Conservation (phyloP, 2,797 vertebrate species). For the Clarias pachynema region DNA sequence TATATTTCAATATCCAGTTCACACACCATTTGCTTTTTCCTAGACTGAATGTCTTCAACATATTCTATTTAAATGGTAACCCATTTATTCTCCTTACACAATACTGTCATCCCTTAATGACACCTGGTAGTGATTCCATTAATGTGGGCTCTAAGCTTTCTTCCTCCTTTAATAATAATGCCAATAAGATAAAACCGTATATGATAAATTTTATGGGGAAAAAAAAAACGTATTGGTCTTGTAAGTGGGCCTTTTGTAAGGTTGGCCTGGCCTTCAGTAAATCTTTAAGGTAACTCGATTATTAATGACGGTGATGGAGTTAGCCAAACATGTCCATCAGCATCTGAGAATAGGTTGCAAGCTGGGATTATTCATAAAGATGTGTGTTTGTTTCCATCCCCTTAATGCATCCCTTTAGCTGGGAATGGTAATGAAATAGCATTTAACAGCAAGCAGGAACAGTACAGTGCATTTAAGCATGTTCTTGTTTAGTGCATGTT, state of each 20-base stretch:
- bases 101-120: not conserved
- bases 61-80: not conserved
- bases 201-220: not conserved
- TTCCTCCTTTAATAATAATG: not conserved
- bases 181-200: not conserved
- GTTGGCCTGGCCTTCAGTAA: not conserved
- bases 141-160: not conserved
- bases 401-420: not conserved
- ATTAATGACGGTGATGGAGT: not conserved
- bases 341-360: not conserved
- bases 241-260: not conserved
- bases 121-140: slow-evolving; percentile 1
- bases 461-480: no score
- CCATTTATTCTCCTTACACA: not conserved
- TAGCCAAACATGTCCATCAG: not conserved
- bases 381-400: not conserved
- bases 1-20: not conserved
- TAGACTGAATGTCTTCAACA: not conserved
- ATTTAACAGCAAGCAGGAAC: not conserved
- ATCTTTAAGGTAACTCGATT: not conserved
- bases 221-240: not conserved
- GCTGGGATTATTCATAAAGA: not conserved
- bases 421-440: not conserved
- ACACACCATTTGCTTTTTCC: not conserved
- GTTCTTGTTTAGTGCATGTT: no score